Percentiles rank a stretch among this genome's conserved stretches.
Conservation (phyloP, 2,113 vertebrate species). For the Lepisosteus oculatus region DNA sequence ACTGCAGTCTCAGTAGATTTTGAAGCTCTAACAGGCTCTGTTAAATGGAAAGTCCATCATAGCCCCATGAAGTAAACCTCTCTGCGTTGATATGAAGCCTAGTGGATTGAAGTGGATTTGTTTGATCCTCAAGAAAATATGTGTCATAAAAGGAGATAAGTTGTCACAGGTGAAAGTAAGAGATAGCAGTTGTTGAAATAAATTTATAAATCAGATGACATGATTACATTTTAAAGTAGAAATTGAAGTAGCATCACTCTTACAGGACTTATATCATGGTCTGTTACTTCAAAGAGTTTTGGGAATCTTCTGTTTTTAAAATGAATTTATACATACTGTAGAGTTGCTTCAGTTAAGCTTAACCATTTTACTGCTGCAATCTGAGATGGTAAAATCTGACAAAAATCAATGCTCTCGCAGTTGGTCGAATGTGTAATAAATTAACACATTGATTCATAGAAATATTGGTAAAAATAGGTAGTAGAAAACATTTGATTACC, state of each 20-base stretch:
- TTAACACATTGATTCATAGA: too few relatives aligned
- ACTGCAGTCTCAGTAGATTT: background rate
- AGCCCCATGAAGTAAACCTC: background rate
- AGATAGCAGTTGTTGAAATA: conserved; percentile 49
- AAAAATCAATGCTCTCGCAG: too few relatives aligned
- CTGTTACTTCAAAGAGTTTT: background rate
- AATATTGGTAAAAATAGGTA: too few relatives aligned
- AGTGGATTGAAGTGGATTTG: conserved; percentile 40
- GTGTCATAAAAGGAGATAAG: conserved; percentile 42
- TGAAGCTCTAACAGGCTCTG: background rate
- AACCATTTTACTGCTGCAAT: background rate
- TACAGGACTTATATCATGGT: conserved; percentile 6
- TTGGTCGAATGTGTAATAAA: too few relatives aligned
- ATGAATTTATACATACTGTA: background rate
- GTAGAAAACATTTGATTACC: too few relatives aligned
- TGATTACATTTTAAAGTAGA: conserved; percentile 8
- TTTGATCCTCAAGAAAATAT: conserved; percentile 39
- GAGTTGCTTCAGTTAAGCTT: background rate
- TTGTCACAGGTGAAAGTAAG: conserved; percentile 48
- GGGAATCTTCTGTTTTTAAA: background rate
- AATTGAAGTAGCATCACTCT: conserved; percentile 28
- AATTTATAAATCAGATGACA: conserved; percentile 28
- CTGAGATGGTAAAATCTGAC: background rate
- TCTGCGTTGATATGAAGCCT: conserved; percentile 26
- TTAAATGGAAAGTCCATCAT: background rate